A percentile compares a stretch with the other conserved stretches of the same genome.
These are phyloP conservation scores for Drosophila dives DNA, from an alignment of 2,888 invertebrate species.

Conservation along the genomic window DNA sequence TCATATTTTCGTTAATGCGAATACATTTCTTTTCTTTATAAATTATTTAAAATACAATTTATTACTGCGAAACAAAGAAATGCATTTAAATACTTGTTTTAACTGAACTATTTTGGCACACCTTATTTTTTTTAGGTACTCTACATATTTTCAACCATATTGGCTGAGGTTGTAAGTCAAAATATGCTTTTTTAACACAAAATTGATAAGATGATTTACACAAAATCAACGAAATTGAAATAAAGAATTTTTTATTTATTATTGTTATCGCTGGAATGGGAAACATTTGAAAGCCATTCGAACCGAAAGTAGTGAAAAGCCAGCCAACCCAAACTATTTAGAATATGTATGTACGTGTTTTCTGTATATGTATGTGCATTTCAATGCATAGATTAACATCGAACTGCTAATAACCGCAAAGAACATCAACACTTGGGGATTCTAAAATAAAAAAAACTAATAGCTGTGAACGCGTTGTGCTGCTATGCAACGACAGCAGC, in stretches of 20 bases:
- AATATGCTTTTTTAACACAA: background rate
- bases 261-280: background rate
- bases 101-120: background rate
- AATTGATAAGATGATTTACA: background rate
- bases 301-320: background rate
- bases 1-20: background rate
- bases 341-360: background rate
- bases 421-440: slow-evolving; percentile 33
- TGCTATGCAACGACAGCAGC: slow-evolving; percentile 46
- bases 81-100: background rate
- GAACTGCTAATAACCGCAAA: slow-evolving; percentile 40
- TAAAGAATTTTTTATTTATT: background rate
- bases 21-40: background rate
- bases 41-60: background rate
- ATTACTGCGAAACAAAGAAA: background rate
- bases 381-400: slow-evolving; percentile 33
- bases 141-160: background rate
- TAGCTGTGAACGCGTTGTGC: slow-evolving; percentile 61
- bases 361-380: background rate
- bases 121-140: too few species aligned
- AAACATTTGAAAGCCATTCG: background rate
- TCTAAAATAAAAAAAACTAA: slow-evolving; percentile 56
- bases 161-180: background rate
- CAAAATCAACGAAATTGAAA: background rate
- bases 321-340: background rate